Conservation (phyloP, 2,113 vertebrate species). For the Gambusia affinis region DNA sequence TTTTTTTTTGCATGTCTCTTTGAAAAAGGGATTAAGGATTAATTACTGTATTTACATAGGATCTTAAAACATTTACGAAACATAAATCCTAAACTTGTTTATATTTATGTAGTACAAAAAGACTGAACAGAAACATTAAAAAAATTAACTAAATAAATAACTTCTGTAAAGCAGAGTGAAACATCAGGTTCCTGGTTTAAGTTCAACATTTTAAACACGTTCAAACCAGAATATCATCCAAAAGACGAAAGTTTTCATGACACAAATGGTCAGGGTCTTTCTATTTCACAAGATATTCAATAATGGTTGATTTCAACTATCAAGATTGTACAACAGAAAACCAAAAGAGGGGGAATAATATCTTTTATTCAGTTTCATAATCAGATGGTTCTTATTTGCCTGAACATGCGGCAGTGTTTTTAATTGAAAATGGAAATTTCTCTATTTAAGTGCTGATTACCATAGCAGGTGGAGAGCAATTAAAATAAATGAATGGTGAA, state of each 20-base stretch:
- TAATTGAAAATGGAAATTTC: constrained; percentile 80
- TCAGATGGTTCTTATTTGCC: constrained; percentile 46
- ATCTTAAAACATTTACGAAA: not conserved
- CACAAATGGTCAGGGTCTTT: not conserved
- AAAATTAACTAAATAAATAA: not conserved
- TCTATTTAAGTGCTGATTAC: constrained; percentile 74
- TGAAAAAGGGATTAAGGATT: not conserved
- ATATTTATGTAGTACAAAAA: not conserved
- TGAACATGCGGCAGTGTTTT: constrained; percentile 51
- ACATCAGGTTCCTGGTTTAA: not conserved
- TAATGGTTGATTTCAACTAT: constrained; percentile 6
- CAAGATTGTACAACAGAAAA: constrained; percentile 3
- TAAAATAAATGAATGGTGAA: constrained; percentile 76
- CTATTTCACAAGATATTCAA: not conserved
- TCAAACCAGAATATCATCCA: not conserved
- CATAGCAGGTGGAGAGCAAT: constrained; percentile 76
- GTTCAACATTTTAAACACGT: not conserved
- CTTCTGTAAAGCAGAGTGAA: not conserved
- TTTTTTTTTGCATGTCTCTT: too few species aligned
- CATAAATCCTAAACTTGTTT: not conserved
- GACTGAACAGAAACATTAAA: not conserved
- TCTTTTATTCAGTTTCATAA: constrained; percentile 47
- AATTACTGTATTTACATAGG: not conserved
- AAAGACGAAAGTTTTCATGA: not conserved
- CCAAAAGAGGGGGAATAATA: constrained; percentile 16